Evolutionary conservation across 2,888 invertebrate genomes (phyloP), one percentile per base, ranked within the genome.

Genomic region (Thumatha senex): DNA sequence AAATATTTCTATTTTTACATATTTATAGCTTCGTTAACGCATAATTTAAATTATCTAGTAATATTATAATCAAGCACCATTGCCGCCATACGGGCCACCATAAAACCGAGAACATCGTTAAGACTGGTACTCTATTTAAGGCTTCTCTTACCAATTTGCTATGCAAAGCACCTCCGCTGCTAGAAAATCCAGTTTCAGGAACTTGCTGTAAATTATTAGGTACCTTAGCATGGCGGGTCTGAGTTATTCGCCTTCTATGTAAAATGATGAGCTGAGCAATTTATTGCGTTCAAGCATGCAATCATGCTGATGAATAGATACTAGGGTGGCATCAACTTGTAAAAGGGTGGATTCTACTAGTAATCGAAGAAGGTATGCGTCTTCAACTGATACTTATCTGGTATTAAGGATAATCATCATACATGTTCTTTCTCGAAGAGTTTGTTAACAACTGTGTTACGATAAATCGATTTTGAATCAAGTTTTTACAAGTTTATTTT

Each of bases 261-360:
- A 57, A 54, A 51, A 54, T 54, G 53, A 63, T 58, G 53, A 60
- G 62, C 59, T 56, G 63, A 54, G 61, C 61, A 56, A 67, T 63
- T 70, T 67, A 69, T 61, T 36, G 48, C 42, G 44, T 43, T 48
- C 48, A 45, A 48, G 42, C 58, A 46, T 72, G 62, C 72, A 75
- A 78, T 78, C 71, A 74, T 69, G 64, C 70, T 70, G 76, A 76
- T 76, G 67, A 70, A 77, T 61, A 53, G 55, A 59, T 67, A 56
- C 50, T 57, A 41, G 63, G 60, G 53, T 51, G 48, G 48, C 24
- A 13, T 36, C 40, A 15, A 45, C 39, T 44, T 34, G 33, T 48
- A 55, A 51, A 24, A 41, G 63, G 60, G 53, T 51, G 47, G 48
- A 15, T 15, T 36, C 40, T 13, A 45, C 39, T 44, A 33, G 33